Base-by-base conservation (phyloP, 2,797 vertebrate species). In the Notolabrus celidotus region DNA sequence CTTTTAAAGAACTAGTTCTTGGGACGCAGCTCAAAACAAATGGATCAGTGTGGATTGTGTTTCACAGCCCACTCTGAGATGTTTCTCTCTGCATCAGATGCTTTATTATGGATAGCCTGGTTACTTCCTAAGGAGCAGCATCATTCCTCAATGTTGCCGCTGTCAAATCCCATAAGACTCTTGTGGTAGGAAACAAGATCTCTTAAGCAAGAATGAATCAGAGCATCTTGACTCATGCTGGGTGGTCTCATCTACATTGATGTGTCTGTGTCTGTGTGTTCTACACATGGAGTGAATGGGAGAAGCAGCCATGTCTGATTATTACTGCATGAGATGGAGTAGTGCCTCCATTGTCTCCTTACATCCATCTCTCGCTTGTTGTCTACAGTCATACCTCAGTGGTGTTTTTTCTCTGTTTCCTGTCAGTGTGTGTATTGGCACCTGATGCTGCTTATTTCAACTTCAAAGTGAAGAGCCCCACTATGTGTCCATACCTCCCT, bases 161-260 rank as follows among this genome's bases (percentile, higher is more conserved):
- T 79, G 82, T 84, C 82, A 84, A 86, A 84, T 83, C 67, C 68
- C 66, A 63, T 77, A 81, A 74, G 69, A 78, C 59, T 79, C 46
- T 82, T 58, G 60, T 27, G 67, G 52, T 20, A 55, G 45, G 62
- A 85, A 74, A 80, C 75, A 69, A 51, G 79, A 55, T 39, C 14
- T 34, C 75, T 77, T 8, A 27, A 53, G 50, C 71, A 69, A 74
- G 64, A 55, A 17, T 5, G 42, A 64, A 67, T 10, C 17, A 52
- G 46, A 74, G 71, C 71, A 61, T 83, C 46, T 64, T 36, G 36
- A 10, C 43, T 72, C 57, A 72, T 41, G 12, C 78, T 5, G 51
- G 74, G 82, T 45, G 69, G 80, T 77, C 76, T 74, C 51, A 22
- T 71, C 50, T 60, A 15, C 60, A 41, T 67, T 27, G 3, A 27